phyloP scores from a whole-genome alignment of 2,113 vertebrate genomes.

The Solenodon paradoxus region DNA sequence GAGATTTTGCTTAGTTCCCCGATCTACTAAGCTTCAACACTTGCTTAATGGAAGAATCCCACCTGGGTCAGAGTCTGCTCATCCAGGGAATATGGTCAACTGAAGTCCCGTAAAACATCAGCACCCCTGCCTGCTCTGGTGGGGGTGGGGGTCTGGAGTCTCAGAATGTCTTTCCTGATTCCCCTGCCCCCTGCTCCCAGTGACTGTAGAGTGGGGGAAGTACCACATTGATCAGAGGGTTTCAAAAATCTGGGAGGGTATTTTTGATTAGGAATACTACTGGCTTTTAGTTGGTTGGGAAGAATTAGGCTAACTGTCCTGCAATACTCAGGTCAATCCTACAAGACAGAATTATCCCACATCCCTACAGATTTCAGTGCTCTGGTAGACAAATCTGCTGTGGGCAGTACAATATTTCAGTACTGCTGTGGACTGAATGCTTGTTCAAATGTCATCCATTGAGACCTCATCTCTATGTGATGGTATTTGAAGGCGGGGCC shows the following conservation, averaged over 20 bases:
- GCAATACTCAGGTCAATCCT: not conserved
- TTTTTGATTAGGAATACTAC: not conserved
- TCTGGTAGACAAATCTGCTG: accelerated
- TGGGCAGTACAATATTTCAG: not conserved
- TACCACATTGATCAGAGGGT: accelerated
- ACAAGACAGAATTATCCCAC: not conserved
- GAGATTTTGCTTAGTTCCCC: not conserved
- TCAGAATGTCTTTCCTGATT: not conserved
- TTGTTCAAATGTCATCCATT: not conserved
- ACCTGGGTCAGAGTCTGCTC: not conserved
- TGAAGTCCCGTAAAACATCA: not conserved
- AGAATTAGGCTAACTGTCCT: not conserved
- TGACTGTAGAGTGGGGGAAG: accelerated
- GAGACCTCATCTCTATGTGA: not conserved
- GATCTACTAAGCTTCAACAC: not conserved
- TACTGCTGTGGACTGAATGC: not conserved
- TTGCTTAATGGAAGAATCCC: not conserved
- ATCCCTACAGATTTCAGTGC: not conserved
- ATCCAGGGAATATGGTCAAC: not conserved
- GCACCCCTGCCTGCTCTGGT: accelerated
- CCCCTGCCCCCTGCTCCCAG: not conserved
- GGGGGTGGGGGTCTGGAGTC: not conserved
- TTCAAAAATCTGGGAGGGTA: not conserved
- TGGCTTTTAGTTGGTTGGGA: not conserved
- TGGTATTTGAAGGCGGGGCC: too few species aligned